Evolutionary conservation across 2,113 vertebrate species (phyloP).

Genomic region (Bucco capensis): DNA sequence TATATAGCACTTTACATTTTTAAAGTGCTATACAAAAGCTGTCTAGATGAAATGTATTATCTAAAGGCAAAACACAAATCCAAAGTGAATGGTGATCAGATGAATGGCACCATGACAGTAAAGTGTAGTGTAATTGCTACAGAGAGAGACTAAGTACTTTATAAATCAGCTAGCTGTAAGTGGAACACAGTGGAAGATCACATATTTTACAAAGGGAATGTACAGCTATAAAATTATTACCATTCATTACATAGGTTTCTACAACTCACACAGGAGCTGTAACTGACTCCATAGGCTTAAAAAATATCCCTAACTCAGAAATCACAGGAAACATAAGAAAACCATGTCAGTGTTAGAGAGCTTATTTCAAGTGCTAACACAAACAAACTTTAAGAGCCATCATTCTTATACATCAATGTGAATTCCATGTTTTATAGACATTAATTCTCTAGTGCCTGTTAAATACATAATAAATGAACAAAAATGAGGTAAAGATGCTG

Average conservation of each 20-base stretch:
- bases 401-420: slow-evolving; percentile 84
- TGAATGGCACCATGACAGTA: not conserved
- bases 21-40: not conserved
- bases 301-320: not conserved
- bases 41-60: not conserved
- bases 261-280: not conserved
- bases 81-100: not conserved
- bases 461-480: slow-evolving; percentile 94
- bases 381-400: not conserved
- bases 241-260: not conserved
- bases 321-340: not conserved
- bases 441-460: slow-evolving; percentile 88
- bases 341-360: not conserved
- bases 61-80: not conserved
- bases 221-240: not conserved
- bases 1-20: not conserved
- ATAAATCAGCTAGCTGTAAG: not conserved
- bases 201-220: not conserved
- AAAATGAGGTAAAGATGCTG: slow-evolving; percentile 88
- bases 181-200: not conserved
- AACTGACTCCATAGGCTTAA: not conserved
- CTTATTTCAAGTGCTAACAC: not conserved
- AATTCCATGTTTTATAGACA: slow-evolving; percentile 89
- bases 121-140: not conserved
- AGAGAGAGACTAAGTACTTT: not conserved